These are phyloP conservation scores for Panthera tigris DNA, from an alignment of 2,113 vertebrate species.

Conservation along the genomic window DNA sequence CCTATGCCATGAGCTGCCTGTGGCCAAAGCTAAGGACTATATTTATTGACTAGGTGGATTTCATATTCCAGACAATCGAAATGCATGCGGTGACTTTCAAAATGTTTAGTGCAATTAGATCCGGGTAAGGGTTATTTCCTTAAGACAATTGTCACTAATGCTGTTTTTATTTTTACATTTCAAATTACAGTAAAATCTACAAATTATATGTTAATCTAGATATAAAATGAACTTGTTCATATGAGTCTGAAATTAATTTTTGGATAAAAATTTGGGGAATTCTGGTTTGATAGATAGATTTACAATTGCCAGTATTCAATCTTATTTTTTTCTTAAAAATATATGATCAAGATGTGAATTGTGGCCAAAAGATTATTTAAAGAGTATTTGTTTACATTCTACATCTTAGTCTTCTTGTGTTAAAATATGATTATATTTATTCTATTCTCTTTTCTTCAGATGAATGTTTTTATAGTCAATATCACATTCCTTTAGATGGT, in stretches of 20 bases:
- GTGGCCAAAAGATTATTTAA: neutral
- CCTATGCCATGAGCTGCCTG: neutral
- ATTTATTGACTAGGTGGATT: neutral
- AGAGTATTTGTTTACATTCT: neutral
- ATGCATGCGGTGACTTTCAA: neutral
- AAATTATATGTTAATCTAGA: neutral
- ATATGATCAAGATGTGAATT: neutral
- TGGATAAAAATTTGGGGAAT: neutral
- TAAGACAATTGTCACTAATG: neutral
- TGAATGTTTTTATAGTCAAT: neutral
- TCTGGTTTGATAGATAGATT: neutral
- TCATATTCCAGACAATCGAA: neutral
- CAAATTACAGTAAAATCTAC: neutral
- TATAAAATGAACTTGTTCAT: neutral
- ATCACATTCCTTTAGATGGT: slow-evolving; percentile 47
- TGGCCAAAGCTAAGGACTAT: neutral
- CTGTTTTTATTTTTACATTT: neutral
- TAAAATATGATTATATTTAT: neutral
- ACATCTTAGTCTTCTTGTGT: neutral
- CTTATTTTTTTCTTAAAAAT: neutral
- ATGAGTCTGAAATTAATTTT: neutral
- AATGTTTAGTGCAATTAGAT: neutral
- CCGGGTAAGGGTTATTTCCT: neutral
- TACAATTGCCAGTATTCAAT: neutral
- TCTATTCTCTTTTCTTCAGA: neutral